phyloP scores from a whole-genome alignment of 2,888 invertebrate species.

The Drosophila helvetica region DNA sequence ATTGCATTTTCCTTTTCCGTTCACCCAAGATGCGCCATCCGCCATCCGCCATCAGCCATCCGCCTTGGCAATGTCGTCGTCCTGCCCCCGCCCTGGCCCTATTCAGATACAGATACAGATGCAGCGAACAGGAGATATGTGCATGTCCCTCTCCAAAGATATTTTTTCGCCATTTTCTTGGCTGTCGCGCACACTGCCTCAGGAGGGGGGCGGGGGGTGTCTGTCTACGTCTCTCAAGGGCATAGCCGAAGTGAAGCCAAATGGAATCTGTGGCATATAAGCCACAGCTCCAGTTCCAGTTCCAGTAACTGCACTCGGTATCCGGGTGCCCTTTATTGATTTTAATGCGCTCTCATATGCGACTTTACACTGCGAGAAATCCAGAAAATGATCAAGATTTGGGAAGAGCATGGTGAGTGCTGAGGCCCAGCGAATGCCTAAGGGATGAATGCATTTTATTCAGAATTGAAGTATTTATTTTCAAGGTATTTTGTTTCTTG shows the following conservation, averaged over 20 bases:
- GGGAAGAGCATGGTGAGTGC: not conserved
- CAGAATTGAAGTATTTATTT: not conserved
- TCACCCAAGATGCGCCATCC: constrained; percentile 70
- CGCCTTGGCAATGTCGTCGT: constrained; percentile 54
- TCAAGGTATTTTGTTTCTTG: too few species aligned
- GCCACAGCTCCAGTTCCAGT: constrained; percentile 43
- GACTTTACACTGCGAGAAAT: constrained; percentile 3
- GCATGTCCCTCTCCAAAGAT: not conserved
- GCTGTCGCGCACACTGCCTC: constrained; percentile 33
- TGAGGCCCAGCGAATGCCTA: not conserved
- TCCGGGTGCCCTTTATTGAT: constrained; percentile 45
- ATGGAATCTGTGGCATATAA: constrained; percentile 58
- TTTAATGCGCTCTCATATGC: constrained; percentile 30
- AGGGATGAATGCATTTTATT: not conserved
- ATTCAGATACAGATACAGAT: constrained; percentile 22
- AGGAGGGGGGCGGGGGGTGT: not conserved
- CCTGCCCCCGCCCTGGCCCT: constrained; percentile 2
- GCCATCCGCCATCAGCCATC: constrained; percentile 59
- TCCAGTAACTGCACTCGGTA: constrained; percentile 22
- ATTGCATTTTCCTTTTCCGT: constrained; percentile 83
- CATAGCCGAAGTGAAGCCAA: constrained; percentile 52
- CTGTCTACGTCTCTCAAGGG: constrained; percentile 63
- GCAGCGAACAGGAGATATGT: constrained; percentile 1
- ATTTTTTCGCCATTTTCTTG: constrained; percentile 44
- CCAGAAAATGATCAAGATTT: not conserved